phyloP scores from a whole-genome alignment of 2,888 invertebrate genomes.

The Sphinx pinastri region DNA sequence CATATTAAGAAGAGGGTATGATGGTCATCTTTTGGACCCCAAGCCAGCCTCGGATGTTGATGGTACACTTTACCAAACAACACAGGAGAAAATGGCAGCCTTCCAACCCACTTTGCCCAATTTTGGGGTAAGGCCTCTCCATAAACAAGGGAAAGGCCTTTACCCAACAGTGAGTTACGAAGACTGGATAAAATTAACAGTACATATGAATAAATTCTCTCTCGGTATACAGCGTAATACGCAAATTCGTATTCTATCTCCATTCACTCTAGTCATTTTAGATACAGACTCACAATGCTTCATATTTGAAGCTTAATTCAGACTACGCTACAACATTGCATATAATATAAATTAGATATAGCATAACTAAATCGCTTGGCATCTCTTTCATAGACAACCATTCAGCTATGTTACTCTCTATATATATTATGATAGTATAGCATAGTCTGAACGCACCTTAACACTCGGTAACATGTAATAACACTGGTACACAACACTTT shows the following conservation, averaged over 20 bases:
- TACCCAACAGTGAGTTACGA: no score
- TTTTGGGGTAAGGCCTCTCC: no score
- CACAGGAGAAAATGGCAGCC: no score
- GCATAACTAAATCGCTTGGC: background rate
- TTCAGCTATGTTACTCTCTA: background rate
- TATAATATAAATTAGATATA: background rate
- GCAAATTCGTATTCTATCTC: constrained; percentile 17
- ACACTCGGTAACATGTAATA: background rate
- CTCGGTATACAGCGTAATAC: constrained; percentile 13
- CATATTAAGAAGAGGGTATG: background rate
- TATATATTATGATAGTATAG: background rate
- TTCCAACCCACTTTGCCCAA: no score
- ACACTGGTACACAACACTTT: constrained; percentile 36
- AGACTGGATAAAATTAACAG: background rate
- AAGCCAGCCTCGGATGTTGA: no score
- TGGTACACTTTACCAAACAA: no score
- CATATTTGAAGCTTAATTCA: background rate
- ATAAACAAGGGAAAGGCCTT: no score
- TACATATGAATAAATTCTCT: constrained; percentile 23
- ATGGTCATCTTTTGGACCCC: no score
- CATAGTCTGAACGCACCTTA: background rate
- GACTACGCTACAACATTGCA: constrained; percentile 50
- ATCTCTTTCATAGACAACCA: no score
- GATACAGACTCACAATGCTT: background rate
- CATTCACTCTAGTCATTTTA: background rate